Conservation (phyloP, 1,140 invertebrate genomes). For the Protaetia brevitarsis region DNA sequence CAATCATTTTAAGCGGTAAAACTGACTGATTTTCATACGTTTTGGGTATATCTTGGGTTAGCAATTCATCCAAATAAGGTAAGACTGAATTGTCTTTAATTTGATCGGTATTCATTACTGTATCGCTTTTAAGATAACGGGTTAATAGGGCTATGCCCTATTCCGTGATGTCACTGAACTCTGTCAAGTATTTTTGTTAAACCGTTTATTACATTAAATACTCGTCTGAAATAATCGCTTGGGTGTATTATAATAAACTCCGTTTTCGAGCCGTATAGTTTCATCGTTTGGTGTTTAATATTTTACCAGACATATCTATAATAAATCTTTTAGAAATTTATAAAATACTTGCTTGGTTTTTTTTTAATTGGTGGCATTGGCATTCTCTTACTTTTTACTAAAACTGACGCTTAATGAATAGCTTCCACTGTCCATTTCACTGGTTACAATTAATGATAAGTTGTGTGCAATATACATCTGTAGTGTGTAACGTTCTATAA, state of each 20-base stretch:
- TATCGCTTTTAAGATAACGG: constrained; percentile 9
- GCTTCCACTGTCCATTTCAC: constrained; percentile 19
- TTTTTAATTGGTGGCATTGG: too few relatives aligned
- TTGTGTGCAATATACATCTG: not conserved
- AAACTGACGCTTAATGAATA: not conserved
- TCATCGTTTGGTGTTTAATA: too few relatives aligned
- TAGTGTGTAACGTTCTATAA: constrained; percentile 18
- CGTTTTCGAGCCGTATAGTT: too few relatives aligned
- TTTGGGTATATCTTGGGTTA: not conserved
- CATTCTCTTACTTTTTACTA: constrained; percentile 4
- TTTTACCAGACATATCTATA: too few relatives aligned
- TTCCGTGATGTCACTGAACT: constrained; percentile 15
- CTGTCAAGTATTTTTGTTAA: not conserved
- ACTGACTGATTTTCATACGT: not conserved
- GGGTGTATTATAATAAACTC: not conserved
- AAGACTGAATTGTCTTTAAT: not conserved
- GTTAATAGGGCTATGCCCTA: constrained; percentile 23
- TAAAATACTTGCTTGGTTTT: too few relatives aligned
- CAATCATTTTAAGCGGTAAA: not conserved
- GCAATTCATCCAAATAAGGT: not conserved
- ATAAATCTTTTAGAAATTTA: not conserved
- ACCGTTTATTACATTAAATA: not conserved
- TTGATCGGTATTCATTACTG: not conserved
- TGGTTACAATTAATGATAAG: constrained; percentile 7
- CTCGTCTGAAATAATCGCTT: not conserved